Evolutionary conservation across 1,140 invertebrate genomes (phyloP).

Genomic region (Lucilia sericata): DNA sequence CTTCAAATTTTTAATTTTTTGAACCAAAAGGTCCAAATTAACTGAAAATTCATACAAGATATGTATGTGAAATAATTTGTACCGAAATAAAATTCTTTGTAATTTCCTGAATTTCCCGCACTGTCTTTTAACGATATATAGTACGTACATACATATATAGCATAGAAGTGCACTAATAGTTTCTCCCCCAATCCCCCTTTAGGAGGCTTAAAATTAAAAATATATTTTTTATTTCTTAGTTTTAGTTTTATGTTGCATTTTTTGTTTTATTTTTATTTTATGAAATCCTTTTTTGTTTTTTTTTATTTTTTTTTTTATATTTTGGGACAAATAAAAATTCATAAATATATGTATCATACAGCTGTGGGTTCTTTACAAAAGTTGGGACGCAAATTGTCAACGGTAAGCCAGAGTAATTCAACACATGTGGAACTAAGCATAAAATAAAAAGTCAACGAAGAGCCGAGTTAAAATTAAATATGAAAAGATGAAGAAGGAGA

Average conservation of each 20-base stretch:
- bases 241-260: constrained; percentile 36
- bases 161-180: not conserved
- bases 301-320: constrained; percentile 43
- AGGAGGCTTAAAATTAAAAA: not conserved
- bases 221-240: not conserved
- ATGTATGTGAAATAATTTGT: too few species aligned
- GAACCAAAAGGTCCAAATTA: too few species aligned
- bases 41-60: too few species aligned
- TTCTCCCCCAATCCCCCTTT: not conserved
- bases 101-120: not conserved
- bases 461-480: not conserved
- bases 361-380: constrained; percentile 67
- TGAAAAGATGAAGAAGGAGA: constrained; percentile 12
- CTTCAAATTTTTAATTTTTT: too few species aligned
- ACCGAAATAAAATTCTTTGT: too few species aligned
- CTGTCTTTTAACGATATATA: too few species aligned
- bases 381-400: constrained; percentile 66
- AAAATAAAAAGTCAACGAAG: constrained; percentile 52
- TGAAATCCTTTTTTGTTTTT: constrained; percentile 11
- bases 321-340: constrained; percentile 27
- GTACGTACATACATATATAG: not conserved
- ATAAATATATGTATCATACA: constrained; percentile 46
- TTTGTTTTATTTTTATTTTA: constrained; percentile 46
- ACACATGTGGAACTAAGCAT: constrained; percentile 64
- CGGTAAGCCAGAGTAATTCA: constrained; percentile 65